Base-by-base conservation (phyloP, 2,888 invertebrate species). In the Scaptomyza reducta region DNA sequence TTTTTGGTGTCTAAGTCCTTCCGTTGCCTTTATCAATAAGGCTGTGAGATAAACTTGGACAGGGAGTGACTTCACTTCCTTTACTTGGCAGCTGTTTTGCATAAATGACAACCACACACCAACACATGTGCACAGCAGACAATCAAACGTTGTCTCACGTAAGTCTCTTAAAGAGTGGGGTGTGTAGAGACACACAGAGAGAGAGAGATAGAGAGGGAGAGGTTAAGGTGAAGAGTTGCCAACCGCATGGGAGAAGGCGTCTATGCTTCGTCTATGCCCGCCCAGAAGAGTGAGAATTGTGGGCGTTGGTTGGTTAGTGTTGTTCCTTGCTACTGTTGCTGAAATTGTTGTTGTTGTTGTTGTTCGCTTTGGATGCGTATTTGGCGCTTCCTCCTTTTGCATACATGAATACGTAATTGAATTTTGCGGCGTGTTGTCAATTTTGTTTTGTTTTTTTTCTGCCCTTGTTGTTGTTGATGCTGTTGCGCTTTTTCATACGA, bases 401-500 rank as follows among this genome's bases (percentile, higher is more conserved):
- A 85, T 85, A 85, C 80, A 85, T 85, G 84, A 85, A 85, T 85
- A 85, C 74, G 82, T 85, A 85, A 85, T 85, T 85, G 85, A 87
- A 87, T 85, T 85, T 74, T 85, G 84, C 85, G 84, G 84, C 84
- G 74, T 76, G 87, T 78, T 82, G 85, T 84, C 84, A 79, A 87
- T 83, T 84, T 77, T 72, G 75, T 78, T 83, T 78, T 83, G 74
- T 79, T 80, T 71, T 86, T 83, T 84, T 80, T 41, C 25, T 27
- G 27, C 44, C 49, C 13, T 16, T 49, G 53, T n/a, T 63, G 50
- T 44, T 54, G 47, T n/a, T 41, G 38, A 67, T 46, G 67, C 71
- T 74, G 74, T 74, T 77, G 74, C 71, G 70, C 77, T 67, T 73
- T 40, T 73, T 69, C 29, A 60, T 41, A 58, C 54, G 42, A 61